Evolutionary conservation across 2,888 invertebrate species (phyloP), one percentile per base, ranked within the genome.

Genomic region (Tiliacea aurago): DNA sequence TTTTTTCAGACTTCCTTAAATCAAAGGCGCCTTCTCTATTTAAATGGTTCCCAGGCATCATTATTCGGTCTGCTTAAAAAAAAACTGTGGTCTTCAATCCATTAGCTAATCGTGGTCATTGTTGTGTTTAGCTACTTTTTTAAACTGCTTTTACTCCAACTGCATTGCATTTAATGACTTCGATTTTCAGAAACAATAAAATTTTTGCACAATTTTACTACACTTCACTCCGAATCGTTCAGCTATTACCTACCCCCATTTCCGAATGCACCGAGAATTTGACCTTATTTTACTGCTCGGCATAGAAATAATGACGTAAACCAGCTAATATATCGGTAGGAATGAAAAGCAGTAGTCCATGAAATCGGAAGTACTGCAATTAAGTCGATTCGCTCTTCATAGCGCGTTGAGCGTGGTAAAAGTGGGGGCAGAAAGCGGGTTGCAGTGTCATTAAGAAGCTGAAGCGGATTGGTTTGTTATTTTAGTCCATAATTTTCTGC

Each of bases 361-460:
- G 87, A 90, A 91, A 91, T 90, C 88, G 88, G 87, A 87, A 90
- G 88, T 87, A 87, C 88, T 88, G 91, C 91, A 91, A 92, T 92
- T 92, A 92, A 92, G 90, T 88, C 88, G 89, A 89, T 89, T 91
- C 86, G 87, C 89, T 88, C 89, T 90, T 89, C 89, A 90, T 88
- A 89, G 84, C 80, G 85, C 84, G 80, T 84, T 88, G 85, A 87
- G 87, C 84, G 88, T 87, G 86, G 90, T 88, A 87, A 87, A 90
- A 88, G 86, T 86, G 89, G 83, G 86, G 77, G 62, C 76, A 78
- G 73, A 80, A 83, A 68, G 56, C 45, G 47, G 9, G 20, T 9
- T 51, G 33, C 28, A 58, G 76, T 43, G 18, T 33, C 49, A 80
- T n/a, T 65, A 9, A 55, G 23, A 71, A 71, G 76, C 41, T 55